These are phyloP conservation scores for Adelges cooleyi DNA, from an alignment of 1,140 invertebrate species.

Conservation along the genomic window DNA sequence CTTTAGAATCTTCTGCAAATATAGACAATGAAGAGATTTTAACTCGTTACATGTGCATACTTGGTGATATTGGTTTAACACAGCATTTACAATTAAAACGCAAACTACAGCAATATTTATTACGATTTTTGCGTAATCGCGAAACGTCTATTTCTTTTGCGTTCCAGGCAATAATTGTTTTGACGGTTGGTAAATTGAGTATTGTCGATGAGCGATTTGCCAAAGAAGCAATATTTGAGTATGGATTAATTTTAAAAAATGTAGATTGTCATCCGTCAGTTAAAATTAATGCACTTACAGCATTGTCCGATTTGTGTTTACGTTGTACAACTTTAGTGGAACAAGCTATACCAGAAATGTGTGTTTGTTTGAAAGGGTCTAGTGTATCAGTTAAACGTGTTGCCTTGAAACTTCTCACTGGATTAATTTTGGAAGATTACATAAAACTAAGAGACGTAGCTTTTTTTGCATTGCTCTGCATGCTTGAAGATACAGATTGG, in stretches of 20 bases:
- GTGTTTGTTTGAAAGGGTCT: constrained; percentile 7
- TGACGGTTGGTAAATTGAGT: constrained; percentile 20
- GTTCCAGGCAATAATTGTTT: constrained; percentile 3
- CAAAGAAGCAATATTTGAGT: constrained; percentile 18
- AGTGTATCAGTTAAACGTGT: constrained; percentile 10
- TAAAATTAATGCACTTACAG: constrained; percentile 25
- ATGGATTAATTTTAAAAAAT: constrained; percentile 14
- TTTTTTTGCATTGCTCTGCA: constrained; percentile 15
- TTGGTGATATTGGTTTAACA: constrained; percentile 13
- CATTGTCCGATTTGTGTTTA: constrained; percentile 23
- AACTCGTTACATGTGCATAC: background rate
- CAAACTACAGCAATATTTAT: constrained; percentile 1
- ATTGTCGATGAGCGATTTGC: constrained; percentile 17
- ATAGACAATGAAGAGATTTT: constrained; percentile 19
- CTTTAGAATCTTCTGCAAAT: background rate
- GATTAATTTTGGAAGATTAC: constrained; percentile 9
- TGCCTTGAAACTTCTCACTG: constrained; percentile 12
- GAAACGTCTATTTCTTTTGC: background rate
- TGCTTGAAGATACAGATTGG: constrained; percentile 7
- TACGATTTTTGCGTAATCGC: background rate
- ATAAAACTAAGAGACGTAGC: constrained; percentile 17
- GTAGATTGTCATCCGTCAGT: constrained; percentile 1
- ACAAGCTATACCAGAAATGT: constrained; percentile 28
- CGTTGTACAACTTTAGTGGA: constrained; percentile 17
- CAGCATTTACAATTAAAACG: constrained; percentile 9